Base-by-base conservation (phyloP, 1,140 invertebrate genomes). In the Euborellia annulipes region DNA sequence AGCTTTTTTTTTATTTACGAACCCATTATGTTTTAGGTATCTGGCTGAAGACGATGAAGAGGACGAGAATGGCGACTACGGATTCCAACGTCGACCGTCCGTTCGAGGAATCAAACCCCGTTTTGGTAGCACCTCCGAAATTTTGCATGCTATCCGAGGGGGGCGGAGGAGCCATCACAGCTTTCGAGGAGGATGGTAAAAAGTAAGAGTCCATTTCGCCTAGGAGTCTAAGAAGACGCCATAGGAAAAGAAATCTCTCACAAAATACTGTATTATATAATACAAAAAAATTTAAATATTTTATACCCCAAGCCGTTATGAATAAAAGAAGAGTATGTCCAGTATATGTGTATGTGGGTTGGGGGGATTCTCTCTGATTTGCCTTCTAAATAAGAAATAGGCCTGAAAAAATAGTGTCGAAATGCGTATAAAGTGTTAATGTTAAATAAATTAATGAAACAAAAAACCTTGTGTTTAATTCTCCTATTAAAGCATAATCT, bases 1-100 rank as follows among this genome's bases (percentile, higher is more conserved):
- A 6, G 4, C n/a, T 38, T 14, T 38, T 4, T 19, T 38, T 38
- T 6, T 6, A 52, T 43, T 41, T 52, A 45, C 3, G 27, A 49
- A 9, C 27, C 49, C 1, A 23, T n/a, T 4, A 19, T 3, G 3
- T 22, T 14, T 21, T 7, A n/a, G 18, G 39, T 44, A 17, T 36
- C 47, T 17, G 51, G 51, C 21, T 68, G 23, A 64, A 47, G 74
- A 74, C 16, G 72, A 77, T 21, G 79, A 82, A 13, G 82, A 81
- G 46, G 78, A 85, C 46, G 85, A 89, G 55, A 72, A 85, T 49
- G 86, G 89, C 50, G 85, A 89, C 54, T 89, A 90, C 50, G 87
- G 85, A 3, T 90, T 92, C 59, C 82, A 85, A 54, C 69, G 82
- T n/a, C 66, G 87, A 7, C 86, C 87, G 0, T 85, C 85, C 0